Base-by-base conservation (phyloP, 2,888 invertebrate genomes). In the Operophtera brumata region DNA sequence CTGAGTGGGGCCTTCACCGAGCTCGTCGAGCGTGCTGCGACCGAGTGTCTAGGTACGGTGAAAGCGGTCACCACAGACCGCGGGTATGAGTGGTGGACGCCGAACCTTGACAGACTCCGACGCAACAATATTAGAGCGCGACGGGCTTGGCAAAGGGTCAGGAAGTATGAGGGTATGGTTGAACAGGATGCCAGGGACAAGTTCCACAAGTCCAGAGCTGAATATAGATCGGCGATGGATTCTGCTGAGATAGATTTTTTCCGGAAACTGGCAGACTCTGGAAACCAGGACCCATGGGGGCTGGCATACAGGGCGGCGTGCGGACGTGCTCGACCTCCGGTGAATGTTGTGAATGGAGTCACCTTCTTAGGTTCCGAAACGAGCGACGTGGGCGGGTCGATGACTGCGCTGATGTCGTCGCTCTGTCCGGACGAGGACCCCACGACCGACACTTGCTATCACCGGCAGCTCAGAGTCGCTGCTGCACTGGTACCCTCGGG, bases 81-180 rank as follows among this genome's bases (percentile, higher is more conserved):
- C 2, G 30, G 44, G 36, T 44, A 41, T 26, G 36, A 26, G 48
- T 63, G 63, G 61, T 61, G 57, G 57, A 40, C 55, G 3, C 47
- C 53, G 0, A 46, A 30, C 0, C 9, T 61, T 1, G 57, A 63
- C 6, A 7, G 0, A 0, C 11, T 48, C 2, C 39, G 59, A 0
- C 20, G 39, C 0, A 28, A 1, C 61, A 62, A 1, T 41, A 42
- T 30, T 30, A 46, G 4, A 3, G 20, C 46, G 48, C 55, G 53
- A 40, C 51, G 39, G 2, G 11, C 20, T 20, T 39, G 20, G 20
- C 39, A 39, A 9, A 25, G 39, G 12, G 9, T 10, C 5, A 39
- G 26, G 7, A 6, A 6, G 28, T n/a, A 2, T n/a, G 26, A 6
- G n/a, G 26, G 25, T 20, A 20, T 3, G 20, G 20, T 20, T 20